These are phyloP conservation scores for Riparia riparia DNA, from an alignment of 2,113 vertebrate genomes.

Conservation along the genomic window DNA sequence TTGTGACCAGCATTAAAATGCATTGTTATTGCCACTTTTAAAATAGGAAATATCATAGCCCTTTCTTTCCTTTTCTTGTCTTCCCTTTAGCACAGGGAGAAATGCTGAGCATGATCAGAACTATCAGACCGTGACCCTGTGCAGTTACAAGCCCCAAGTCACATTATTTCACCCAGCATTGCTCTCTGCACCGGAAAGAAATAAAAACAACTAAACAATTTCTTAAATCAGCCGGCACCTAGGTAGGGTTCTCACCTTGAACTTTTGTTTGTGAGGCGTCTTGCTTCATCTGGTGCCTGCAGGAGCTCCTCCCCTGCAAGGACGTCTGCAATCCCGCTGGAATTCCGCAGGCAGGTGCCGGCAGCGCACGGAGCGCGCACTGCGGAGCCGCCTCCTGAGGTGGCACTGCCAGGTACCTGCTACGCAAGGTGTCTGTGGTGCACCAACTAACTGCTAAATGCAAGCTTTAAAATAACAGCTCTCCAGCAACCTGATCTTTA, in stretches of 20 bases:
- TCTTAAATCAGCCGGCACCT: neutral
- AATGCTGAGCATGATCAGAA: neutral
- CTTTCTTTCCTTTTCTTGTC: neutral
- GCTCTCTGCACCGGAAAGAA: neutral
- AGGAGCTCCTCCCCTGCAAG: neutral
- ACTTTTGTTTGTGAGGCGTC: neutral
- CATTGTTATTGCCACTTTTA: neutral
- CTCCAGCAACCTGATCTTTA: neutral
- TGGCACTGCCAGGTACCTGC: rapidly evolving
- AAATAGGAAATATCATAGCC: neutral
- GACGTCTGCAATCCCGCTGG: neutral
- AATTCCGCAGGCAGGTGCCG: neutral
- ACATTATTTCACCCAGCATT: neutral
- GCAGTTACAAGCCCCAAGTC: neutral
- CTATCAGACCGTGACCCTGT: neutral
- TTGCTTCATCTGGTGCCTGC: neutral
- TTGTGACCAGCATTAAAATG: neutral
- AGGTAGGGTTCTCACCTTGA: constrained; percentile 52
- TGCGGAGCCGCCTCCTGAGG: neutral
- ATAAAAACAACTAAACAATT: neutral
- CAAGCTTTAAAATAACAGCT: neutral
- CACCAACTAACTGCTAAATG: neutral
- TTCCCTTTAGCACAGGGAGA: neutral
- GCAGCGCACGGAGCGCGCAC: neutral
- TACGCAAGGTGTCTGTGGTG: neutral